A percentile compares a stretch with the other conserved stretches of the same genome.
Evolutionary conservation across 2,113 vertebrate species (phyloP).

Genomic region (Oplegnathus fasciatus): DNA sequence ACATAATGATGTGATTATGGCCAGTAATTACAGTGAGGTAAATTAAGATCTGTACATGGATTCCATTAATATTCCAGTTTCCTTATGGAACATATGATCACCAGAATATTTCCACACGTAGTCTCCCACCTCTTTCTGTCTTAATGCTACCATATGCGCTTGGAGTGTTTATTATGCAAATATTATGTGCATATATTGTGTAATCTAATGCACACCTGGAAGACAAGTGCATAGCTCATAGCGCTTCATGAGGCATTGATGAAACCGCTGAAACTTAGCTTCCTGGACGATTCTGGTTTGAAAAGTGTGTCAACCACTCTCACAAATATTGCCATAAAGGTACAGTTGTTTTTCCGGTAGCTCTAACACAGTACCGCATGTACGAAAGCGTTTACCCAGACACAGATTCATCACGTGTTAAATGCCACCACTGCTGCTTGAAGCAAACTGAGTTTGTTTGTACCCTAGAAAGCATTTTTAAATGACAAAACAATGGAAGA

Average conservation of each 20-base stretch:
- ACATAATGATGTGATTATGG: conserved; percentile 16
- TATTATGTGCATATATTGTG: conserved; percentile 24
- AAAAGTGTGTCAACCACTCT: background rate
- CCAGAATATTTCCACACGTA: background rate
- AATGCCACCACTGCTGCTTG: background rate
- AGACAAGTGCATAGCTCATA: background rate
- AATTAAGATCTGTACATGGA: too few species aligned
- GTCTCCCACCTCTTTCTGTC: background rate
- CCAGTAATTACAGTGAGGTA: background rate
- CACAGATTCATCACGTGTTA: background rate
- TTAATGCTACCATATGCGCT: too few species aligned
- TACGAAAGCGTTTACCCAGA: background rate
- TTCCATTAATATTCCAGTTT: conserved; percentile 14
- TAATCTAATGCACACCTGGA: background rate
- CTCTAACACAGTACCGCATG: too few species aligned
- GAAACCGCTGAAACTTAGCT: background rate
- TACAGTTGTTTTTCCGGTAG: background rate
- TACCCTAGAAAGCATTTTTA: background rate
- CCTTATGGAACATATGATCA: background rate
- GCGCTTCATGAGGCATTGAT: background rate
- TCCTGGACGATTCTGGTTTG: background rate
- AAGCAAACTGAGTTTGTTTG: background rate
- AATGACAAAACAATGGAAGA: background rate
- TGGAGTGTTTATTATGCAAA: conserved; percentile 16
- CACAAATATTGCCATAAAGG: background rate